phyloP scores from a whole-genome alignment of 2,888 invertebrate genomes.

The Colletes collaris region DNA sequence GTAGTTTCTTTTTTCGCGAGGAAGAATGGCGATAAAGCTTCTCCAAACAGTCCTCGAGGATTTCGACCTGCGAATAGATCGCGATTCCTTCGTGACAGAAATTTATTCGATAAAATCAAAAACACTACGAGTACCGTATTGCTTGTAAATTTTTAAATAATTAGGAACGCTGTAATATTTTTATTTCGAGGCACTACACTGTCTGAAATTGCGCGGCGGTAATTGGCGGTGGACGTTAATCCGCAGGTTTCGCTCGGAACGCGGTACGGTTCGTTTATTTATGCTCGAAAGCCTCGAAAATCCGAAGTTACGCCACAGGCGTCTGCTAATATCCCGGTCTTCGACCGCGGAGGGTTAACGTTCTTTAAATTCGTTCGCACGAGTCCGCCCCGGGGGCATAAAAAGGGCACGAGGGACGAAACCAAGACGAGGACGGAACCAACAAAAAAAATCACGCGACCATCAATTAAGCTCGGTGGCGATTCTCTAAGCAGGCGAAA shows the following conservation, averaged over 20 bases:
- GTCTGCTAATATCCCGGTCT: conserved; percentile 22
- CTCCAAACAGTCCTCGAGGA: too few relatives aligned
- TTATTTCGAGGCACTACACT: too few relatives aligned
- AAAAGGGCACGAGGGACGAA: conserved; percentile 36
- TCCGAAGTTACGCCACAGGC: conserved; percentile 15
- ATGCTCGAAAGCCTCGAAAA: conserved; percentile 15
- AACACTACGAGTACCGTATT: too few relatives aligned
- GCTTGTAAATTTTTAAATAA: too few relatives aligned
- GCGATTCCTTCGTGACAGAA: too few relatives aligned
- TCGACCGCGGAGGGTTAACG: conserved; percentile 53
- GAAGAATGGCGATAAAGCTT: too few relatives aligned
- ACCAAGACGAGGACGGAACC: conserved; percentile 1
- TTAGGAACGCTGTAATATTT: too few relatives aligned
- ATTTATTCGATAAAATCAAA: too few relatives aligned
- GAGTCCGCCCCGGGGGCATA: conserved; percentile 35
- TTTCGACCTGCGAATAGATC: too few relatives aligned
- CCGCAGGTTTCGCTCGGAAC: conserved; percentile 10
- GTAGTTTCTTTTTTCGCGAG: too few relatives aligned
- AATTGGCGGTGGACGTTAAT: background rate
- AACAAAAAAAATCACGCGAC: background rate
- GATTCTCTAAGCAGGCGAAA: conserved; percentile 43
- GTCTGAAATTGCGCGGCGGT: conserved; percentile 1
- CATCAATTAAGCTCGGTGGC: conserved; percentile 40
- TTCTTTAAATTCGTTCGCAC: conserved; percentile 52
- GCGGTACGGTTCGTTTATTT: conserved; percentile 17